These are phyloP conservation scores for Drosophila buzzatii DNA, from an alignment of 2,888 invertebrate genomes.

Conservation along the genomic window DNA sequence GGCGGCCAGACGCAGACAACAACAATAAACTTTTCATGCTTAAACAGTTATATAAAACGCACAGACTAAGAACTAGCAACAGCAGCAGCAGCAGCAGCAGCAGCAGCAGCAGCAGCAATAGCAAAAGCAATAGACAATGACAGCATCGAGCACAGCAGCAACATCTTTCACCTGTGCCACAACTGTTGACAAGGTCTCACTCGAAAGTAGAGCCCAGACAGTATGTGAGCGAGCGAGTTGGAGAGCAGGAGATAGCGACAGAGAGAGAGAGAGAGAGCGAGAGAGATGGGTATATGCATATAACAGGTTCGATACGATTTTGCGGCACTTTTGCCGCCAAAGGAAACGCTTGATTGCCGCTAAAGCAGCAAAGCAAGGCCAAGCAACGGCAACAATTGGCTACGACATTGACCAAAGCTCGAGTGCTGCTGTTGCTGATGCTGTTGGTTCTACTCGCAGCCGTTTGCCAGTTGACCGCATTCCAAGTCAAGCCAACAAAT, in stretches of 20 bases:
- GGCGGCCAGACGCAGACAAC: conserved; percentile 30
- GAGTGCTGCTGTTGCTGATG: conserved; percentile 19
- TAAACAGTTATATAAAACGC: conserved; percentile 75
- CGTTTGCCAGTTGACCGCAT: conserved; percentile 69
- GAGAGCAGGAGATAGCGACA: background rate
- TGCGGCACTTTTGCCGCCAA: conserved; percentile 72
- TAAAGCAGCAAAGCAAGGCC: conserved; percentile 69
- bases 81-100: conserved; percentile 13
- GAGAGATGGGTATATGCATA: conserved; percentile 5
- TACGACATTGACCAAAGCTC: conserved; percentile 70
- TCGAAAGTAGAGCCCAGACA: conserved; percentile 29
- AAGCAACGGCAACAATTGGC: conserved; percentile 56
- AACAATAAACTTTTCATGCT: conserved; percentile 72
- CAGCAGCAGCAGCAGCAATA: conserved; percentile 3
- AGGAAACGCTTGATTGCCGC: conserved; percentile 76
- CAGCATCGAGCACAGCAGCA: conserved; percentile 56
- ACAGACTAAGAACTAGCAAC: conserved; percentile 20
- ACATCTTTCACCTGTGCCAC: conserved; percentile 52
- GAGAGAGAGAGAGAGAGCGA: conserved; percentile 5
- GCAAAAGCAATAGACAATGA: conserved; percentile 39
- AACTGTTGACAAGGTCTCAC: conserved; percentile 48
- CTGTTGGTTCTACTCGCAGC: conserved; percentile 21
- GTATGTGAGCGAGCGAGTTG: background rate
- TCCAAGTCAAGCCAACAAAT: conserved; percentile 67
- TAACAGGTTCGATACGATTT: conserved; percentile 76